These are phyloP conservation scores for Netelia fuscicornis DNA, from an alignment of 2,888 invertebrate species.

Conservation along the genomic window DNA sequence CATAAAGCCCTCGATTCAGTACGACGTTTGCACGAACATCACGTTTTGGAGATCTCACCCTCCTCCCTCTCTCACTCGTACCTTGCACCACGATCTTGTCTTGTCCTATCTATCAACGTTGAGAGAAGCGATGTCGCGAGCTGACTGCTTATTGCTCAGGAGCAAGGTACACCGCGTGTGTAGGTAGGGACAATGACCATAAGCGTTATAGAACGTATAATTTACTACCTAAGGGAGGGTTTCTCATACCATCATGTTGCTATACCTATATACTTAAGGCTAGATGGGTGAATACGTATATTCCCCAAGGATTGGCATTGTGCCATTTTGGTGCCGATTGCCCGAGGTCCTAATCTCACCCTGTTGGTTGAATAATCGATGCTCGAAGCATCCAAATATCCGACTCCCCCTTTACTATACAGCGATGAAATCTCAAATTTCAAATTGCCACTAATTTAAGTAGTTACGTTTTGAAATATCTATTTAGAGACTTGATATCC, in stretches of 20 bases:
- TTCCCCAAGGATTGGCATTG: slow-evolving; percentile 39
- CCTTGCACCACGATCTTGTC: not conserved
- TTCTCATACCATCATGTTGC: not conserved
- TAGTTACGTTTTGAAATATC: too few species aligned
- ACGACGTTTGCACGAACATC: slow-evolving; percentile 17
- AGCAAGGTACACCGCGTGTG: slow-evolving; percentile 12
- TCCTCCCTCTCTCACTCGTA: not conserved
- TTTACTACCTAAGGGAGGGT: not conserved
- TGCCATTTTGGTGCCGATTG: slow-evolving; percentile 46
- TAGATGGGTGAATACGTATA: not conserved
- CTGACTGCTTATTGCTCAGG: slow-evolving; percentile 8
- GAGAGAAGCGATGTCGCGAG: not conserved
- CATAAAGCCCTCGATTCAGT: not conserved
- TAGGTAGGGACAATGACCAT: slow-evolving; percentile 34
- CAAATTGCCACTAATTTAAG: too few species aligned
- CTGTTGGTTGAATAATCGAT: slow-evolving; percentile 54
- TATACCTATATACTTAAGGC: not conserved
- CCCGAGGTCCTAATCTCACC: slow-evolving; percentile 34
- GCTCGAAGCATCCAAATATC: slow-evolving; percentile 21
- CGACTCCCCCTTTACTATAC: not conserved
- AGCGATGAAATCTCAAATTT: not conserved
- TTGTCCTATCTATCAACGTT: not conserved
- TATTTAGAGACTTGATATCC: too few species aligned
- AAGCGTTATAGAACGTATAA: not conserved
- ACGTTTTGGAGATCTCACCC: slow-evolving; percentile 23